Evolutionary conservation across 1,140 invertebrate species (phyloP), one percentile per base, ranked within the genome.

Genomic region (Papilio aristodemus): DNA sequence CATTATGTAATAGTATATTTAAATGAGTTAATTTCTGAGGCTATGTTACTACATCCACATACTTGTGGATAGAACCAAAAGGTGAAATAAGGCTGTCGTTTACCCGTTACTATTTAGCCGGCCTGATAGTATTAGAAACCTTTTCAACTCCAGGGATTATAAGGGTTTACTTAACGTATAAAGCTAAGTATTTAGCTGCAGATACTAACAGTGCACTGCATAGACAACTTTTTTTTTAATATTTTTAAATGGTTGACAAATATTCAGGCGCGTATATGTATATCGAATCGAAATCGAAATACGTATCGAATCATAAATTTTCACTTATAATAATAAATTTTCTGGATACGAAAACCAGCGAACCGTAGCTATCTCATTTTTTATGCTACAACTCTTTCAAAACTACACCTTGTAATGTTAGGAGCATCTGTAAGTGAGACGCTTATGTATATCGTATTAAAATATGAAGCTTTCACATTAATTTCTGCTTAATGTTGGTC

Each of bases 51-150:
- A 41, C 60, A n/a, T 63, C n/a, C n/a, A n/a, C n/a, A n/a, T n/a
- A n/a, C n/a, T n/a, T 11, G 8, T 22, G 7, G 8, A 7, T 36
- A 60, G 4, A 1, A 39, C n/a, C 10, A 22, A 4, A 3, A 11
- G 13, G 19, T 22, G 50, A 43, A 58, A 73, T 76, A 77, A 73
- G 71, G 73, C 43, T 74, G 73, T 17, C 60, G 58, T 70, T 70
- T 67, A 38, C 54, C 59, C 74, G 71, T 71, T 72, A 74, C 74
- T 73, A 75, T 75, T 62, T 72, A 62, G 58, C 17, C 36, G 59
- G 25, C 41, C 14, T 68, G 66, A 68, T 71, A 68, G 66, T 71
- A 71, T 71, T 50, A 54, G 50, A 67, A 71, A 71, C 54, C 64
- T 57, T 71, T 46, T 41, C 17, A 64, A 64, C 38, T 43, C 10